Base-by-base conservation (phyloP, 2,797 vertebrate genomes). In the Fringilla coelebs region DNA sequence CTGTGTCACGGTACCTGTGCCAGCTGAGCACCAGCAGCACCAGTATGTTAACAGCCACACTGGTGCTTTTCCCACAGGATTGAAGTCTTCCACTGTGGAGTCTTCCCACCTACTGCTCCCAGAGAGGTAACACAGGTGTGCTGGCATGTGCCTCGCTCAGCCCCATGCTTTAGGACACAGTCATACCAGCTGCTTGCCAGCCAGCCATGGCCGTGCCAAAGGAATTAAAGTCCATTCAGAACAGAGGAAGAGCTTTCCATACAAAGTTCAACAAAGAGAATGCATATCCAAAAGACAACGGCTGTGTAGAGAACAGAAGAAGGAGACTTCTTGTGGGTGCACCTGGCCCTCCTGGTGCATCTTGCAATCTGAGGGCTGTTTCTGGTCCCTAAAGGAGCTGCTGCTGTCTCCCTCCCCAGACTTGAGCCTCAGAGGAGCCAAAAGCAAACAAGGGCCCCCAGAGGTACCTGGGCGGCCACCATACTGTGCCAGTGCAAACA, bases 1-100 rank as follows among this genome's bases (percentile, higher is more conserved):
- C 63, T 57, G 49, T 28, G 15, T 11, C 2, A 0, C 0, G 0
- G 13, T 46, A 32, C 40, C 57, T 3, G 4, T 54, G 34, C 70
- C 93, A 84, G 66, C 43, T 3, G 5, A 66, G 54, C 54, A 51
- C 58, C 7, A 9, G 38, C 49, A 76, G 31, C 40, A 40, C 55
- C 48, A 20, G 15, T 1, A 26, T 17, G 32, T 24, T 49, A 46
- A 40, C 19, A n/a, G 63, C 28, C 24, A 38, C 46, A 10, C 2
- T 20, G 14, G 31, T 51, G 73, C 20, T 83, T 62, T 62, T 54
- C 57, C 81, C 36, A n/a, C 40, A 66, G 51, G 20, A 58, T 14
- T 0, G 2, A 79, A 62, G 43, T 10, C 21, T 85, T 45, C 52
- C 1, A 4, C 63, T 62, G 38, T 3, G 0, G 32, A 45, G 15